These are phyloP conservation scores for Pyrrhosoma nymphula DNA, from an alignment of 2,888 invertebrate species.

Conservation along the genomic window DNA sequence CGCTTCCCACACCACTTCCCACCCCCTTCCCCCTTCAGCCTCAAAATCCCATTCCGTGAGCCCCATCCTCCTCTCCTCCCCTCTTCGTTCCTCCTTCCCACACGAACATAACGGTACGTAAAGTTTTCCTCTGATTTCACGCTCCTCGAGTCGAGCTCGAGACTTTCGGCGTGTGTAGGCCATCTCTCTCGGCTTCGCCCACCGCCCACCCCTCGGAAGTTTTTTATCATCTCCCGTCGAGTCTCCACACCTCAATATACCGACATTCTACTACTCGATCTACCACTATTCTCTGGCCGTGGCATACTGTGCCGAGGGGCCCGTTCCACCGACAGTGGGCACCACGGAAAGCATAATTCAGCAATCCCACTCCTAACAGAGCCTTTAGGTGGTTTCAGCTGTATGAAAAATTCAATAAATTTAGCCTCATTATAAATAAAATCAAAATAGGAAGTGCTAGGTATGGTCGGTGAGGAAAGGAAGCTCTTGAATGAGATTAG, in stretches of 20 bases:
- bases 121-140: conserved; percentile 53
- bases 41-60: conserved; percentile 66
- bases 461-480: too few species aligned
- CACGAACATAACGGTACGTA: conserved; percentile 59
- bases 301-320: background rate
- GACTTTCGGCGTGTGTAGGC: conserved; percentile 34
- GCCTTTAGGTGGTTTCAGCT: too few species aligned
- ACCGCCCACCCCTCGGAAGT: background rate
- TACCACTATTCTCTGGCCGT: background rate
- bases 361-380: too few species aligned
- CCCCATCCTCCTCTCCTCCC: background rate
- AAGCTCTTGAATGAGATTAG: too few species aligned
- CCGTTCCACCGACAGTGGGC: too few species aligned
- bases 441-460: too few species aligned
- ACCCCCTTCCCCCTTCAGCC: conserved; percentile 14
- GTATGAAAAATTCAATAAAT: too few species aligned
- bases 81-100: conserved; percentile 11
- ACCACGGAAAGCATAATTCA: too few species aligned
- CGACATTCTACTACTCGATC: too few species aligned
- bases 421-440: too few species aligned
- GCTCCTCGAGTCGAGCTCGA: conserved; percentile 41
- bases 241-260: background rate
- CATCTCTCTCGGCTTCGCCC: background rate
- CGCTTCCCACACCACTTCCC: background rate
- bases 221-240: background rate